These are phyloP conservation scores for Thaumetopoea pityocampa DNA, from an alignment of 1,140 invertebrate species.

Conservation along the genomic window DNA sequence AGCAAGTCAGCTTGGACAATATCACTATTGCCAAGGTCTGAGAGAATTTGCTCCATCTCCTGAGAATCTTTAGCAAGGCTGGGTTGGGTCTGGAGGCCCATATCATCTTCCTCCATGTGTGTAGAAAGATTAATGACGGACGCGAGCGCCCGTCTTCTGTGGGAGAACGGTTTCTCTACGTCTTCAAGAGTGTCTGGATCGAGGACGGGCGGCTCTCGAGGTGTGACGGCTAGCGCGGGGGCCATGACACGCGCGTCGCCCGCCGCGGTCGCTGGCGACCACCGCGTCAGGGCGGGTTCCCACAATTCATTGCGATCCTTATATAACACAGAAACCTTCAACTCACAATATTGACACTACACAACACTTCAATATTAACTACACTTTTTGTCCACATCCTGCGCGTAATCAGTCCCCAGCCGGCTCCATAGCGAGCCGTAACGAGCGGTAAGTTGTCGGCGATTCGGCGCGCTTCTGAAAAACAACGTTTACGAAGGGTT, in stretches of 20 bases:
- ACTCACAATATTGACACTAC: slow-evolving; percentile 48
- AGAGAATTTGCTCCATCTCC: slow-evolving; percentile 77
- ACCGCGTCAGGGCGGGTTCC: slow-evolving; percentile 56
- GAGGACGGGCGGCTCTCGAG: slow-evolving; percentile 39
- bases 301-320: slow-evolving; percentile 50
- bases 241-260: slow-evolving; percentile 73
- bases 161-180: slow-evolving; percentile 33
- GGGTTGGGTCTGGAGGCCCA: slow-evolving; percentile 77
- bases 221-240: slow-evolving; percentile 76
- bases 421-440: slow-evolving; percentile 40
- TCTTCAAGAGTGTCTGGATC: slow-evolving; percentile 37
- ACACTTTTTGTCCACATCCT: slow-evolving; percentile 34
- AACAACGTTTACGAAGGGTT: slow-evolving; percentile 54
- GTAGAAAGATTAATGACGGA: slow-evolving; percentile 67
- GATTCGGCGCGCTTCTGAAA: slow-evolving; percentile 59
- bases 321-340: slow-evolving; percentile 52
- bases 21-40: slow-evolving; percentile 76
- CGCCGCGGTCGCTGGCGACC: slow-evolving; percentile 61
- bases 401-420: slow-evolving; percentile 39
- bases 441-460: slow-evolving; percentile 23
- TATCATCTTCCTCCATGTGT: slow-evolving; percentile 83
- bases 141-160: slow-evolving; percentile 55
- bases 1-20: slow-evolving; percentile 78
- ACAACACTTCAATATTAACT: slow-evolving; percentile 37
- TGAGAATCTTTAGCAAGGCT: slow-evolving; percentile 67